These are phyloP conservation scores for Aelia acuminata DNA, from an alignment of 2,888 invertebrate species.

Conservation along the genomic window DNA sequence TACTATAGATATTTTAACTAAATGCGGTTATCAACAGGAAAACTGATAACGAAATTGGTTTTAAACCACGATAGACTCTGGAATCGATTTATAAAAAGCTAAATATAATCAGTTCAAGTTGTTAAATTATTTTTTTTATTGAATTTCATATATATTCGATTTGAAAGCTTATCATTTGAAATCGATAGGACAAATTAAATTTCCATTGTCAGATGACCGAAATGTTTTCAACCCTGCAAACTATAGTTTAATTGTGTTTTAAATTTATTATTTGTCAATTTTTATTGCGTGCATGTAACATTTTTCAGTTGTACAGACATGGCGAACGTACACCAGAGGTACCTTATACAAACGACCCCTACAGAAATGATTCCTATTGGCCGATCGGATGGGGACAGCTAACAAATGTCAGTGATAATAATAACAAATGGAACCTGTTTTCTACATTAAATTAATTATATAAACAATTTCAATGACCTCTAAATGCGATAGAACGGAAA, in stretches of 20 bases:
- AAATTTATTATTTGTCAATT: not conserved
- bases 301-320: constrained; percentile 81
- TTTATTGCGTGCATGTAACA: not conserved
- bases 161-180: no score
- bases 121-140: no score
- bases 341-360: constrained; percentile 87
- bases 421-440: not conserved
- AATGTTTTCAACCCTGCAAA: not conserved
- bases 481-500: constrained; percentile 74
- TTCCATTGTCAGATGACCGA: not conserved
- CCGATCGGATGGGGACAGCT: constrained; percentile 89
- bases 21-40: no score
- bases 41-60: no score
- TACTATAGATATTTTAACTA: no score
- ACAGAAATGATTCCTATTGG: constrained; percentile 80
- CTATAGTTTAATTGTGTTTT: no score
- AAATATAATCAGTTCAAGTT: no score
- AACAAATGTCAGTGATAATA: constrained; percentile 76
- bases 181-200: no score
- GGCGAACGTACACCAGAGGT: constrained; percentile 89
- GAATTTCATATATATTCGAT: no score
- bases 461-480: not conserved
- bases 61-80: no score
- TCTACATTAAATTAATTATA: not conserved
- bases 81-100: no score